These are phyloP conservation scores for Uromys caudimaculatus DNA, from an alignment of 2,797 vertebrate species.

Conservation along the genomic window DNA sequence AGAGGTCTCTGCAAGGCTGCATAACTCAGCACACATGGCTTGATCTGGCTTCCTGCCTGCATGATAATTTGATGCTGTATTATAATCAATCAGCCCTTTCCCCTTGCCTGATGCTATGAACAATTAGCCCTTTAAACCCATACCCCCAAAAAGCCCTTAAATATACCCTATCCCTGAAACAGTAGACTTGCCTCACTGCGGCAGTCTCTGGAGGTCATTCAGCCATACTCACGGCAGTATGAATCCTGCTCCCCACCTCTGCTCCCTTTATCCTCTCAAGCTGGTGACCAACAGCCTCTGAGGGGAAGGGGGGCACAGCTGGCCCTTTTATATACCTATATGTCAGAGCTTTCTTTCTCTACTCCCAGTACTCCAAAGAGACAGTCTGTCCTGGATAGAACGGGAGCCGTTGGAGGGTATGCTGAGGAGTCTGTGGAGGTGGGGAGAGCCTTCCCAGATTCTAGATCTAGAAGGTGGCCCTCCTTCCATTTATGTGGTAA, in stretches of 20 bases:
- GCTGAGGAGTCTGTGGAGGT: neutral
- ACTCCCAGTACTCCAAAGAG: too few species aligned
- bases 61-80: neutral
- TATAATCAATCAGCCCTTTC: neutral
- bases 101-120: neutral
- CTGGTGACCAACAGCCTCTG: neutral
- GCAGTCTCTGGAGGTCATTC: too few species aligned
- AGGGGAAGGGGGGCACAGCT: neutral
- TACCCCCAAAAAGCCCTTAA: too few species aligned
- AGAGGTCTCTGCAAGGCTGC: neutral
- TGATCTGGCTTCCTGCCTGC: neutral
- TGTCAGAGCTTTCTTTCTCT: too few species aligned
- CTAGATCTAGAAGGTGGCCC: neutral
- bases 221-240: neutral
- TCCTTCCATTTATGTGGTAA: neutral
- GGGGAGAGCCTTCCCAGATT: neutral
- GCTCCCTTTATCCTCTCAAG: neutral
- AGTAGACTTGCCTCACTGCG: too few species aligned
- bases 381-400: neutral
- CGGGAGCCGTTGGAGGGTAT: neutral
- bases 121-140: neutral
- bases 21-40: neutral
- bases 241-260: neutral
- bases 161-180: too few species aligned
- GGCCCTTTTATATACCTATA: neutral